These are phyloP conservation scores for Thunnus thynnus DNA, from an alignment of 2,113 vertebrate species.

Conservation along the genomic window DNA sequence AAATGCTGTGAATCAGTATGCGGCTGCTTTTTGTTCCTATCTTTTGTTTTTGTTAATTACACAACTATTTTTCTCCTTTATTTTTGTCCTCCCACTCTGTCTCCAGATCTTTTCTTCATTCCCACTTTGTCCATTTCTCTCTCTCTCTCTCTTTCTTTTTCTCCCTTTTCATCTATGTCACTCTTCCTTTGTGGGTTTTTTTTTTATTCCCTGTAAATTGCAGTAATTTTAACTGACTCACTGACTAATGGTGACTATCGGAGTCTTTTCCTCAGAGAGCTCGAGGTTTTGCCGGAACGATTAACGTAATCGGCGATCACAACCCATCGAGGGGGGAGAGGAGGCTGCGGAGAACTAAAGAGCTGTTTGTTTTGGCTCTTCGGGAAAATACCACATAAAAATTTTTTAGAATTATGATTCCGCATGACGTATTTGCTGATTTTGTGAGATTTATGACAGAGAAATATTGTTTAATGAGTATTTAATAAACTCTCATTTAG, in stretches of 20 bases:
- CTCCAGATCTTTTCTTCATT: no score
- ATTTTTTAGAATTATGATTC: background rate
- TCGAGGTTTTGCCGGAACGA: slow-evolving; percentile 35
- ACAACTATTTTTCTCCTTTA: no score
- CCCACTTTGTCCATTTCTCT: background rate
- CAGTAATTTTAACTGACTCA: slow-evolving; percentile 50
- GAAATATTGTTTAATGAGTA: background rate
- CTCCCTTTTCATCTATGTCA: background rate
- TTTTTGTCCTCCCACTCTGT: no score
- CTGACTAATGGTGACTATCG: slow-evolving; percentile 45
- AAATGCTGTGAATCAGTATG: background rate
- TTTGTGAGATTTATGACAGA: slow-evolving; percentile 10
- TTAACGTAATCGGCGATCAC: slow-evolving; percentile 59
- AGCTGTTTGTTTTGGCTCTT: slow-evolving; percentile 69
- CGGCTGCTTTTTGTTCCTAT: no score
- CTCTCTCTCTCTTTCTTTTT: background rate
- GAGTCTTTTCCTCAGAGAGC: slow-evolving; percentile 35
- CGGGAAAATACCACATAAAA: slow-evolving; percentile 22
- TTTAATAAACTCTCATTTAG: background rate
- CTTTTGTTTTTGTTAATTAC: no score
- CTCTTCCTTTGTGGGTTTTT: background rate
- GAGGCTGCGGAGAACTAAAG: slow-evolving; percentile 40
- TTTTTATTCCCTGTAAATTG: slow-evolving; percentile 8
- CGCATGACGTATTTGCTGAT: background rate
- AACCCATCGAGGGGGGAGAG: slow-evolving; percentile 22